phyloP scores from a whole-genome alignment of 2,797 vertebrate genomes.

The Natrix natrix region DNA sequence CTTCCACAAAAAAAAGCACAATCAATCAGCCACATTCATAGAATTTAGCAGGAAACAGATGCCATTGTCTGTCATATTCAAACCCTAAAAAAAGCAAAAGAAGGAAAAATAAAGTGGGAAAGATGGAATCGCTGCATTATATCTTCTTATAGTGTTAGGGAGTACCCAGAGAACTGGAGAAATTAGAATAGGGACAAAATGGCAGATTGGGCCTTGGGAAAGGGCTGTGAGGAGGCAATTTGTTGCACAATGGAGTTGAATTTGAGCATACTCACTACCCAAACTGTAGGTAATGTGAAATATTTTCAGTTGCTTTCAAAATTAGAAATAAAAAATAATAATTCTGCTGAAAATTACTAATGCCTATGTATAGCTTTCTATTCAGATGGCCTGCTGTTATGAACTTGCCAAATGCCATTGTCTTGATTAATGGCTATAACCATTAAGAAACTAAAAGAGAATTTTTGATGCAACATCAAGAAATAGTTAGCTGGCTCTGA shows the following conservation, averaged over 20 bases:
- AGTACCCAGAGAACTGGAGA: not conserved
- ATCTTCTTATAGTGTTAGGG: not conserved
- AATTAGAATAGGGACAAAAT: not conserved
- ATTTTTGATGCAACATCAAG: not conserved
- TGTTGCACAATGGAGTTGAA: not conserved
- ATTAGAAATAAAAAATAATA: not conserved
- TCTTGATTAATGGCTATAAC: not conserved
- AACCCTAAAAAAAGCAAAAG: not conserved
- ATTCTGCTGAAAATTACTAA: not conserved
- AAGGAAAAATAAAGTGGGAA: not conserved
- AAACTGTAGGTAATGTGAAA: not conserved
- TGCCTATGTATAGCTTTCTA: not conserved
- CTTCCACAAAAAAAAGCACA: not conserved
- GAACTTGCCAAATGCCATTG: not conserved
- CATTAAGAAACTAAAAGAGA: not conserved
- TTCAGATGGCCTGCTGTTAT: not conserved
- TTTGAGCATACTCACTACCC: not conserved
- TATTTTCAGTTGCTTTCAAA: not conserved
- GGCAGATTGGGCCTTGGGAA: not conserved
- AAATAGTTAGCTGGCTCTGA: not conserved
- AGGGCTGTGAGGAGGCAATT: not conserved
- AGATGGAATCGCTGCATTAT: not conserved
- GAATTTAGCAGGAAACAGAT: not conserved
- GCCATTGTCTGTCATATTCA: not conserved
- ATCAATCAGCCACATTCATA: not conserved